Evolutionary conservation across 1,140 invertebrate genomes (phyloP), one percentile per base, ranked within the genome.

Genomic region (Diorhabda carinulata): DNA sequence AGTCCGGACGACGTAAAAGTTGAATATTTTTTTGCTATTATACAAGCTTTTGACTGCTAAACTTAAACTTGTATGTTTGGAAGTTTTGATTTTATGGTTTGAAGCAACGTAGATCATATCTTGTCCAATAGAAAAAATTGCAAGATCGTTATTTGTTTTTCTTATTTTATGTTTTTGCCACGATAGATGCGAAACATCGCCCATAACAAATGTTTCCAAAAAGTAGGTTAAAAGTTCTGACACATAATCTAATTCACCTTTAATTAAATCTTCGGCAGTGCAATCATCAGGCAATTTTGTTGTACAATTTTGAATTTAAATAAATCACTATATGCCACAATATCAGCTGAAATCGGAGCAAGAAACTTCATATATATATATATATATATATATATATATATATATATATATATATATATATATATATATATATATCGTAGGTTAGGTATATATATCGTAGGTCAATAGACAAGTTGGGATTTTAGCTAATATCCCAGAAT

Each of bases 191-290:
- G 66, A 61, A 61, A 61, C 66, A 68, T 68, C 66, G 45, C 66
- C 66, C 43, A 45, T 44, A 61, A 68, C n/a, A 57, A 68, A 68
- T 43, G 57, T 10, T 61, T 68, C 66, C 3, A 62, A 61, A 43
- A 68, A 68, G 45, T 57, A 68, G 10, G 66, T 68, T 45, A 68
- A 61, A 62, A 61, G 66, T 43, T 68, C 66, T 68, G 60, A 57
- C n/a, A 68, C 45, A 57, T 61, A 68, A 68, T 68, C 59, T 7
- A 40, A 52, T 41, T 68, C 59, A 57, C 66, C 66, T 61, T 41
- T 60, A 9, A 68, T 61, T 47, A 68, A 68, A 61, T 68, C 66
- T 68, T 68, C 66, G 2, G 66, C 66, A 61, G 66, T 61, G 43
- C 57, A 61, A 57, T 68, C 66, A 7, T 68, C 58, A 3, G 66